Evolutionary conservation across 2,113 vertebrate species (phyloP).

Genomic region (Boulengeromyrus knoepffleri): DNA sequence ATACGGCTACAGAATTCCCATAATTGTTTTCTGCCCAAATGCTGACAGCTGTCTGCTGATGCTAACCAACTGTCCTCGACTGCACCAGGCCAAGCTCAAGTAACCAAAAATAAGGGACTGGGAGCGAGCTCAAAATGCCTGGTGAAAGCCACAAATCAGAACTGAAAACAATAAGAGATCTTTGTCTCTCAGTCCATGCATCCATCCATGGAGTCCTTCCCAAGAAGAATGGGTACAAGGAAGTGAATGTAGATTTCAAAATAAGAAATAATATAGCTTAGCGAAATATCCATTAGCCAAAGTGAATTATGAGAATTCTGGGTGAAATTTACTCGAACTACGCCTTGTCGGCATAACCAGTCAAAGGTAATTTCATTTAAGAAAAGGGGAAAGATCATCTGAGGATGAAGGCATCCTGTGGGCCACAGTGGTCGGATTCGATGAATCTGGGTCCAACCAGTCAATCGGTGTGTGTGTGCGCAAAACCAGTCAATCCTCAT

Average conservation of each 20-base stretch:
- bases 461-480: no score
- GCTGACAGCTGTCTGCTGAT: constrained; percentile 2
- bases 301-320: neutral
- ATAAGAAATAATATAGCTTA: neutral
- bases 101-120: neutral
- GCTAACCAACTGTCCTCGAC: neutral
- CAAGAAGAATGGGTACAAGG: neutral
- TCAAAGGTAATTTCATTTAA: neutral
- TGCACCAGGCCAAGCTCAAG: neutral
- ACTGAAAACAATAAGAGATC: neutral
- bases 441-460: neutral
- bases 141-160: neutral
- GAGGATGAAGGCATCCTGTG: neutral
- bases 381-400: neutral
- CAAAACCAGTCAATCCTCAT: no score
- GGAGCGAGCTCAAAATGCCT: neutral
- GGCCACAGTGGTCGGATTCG: neutral
- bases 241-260: neutral
- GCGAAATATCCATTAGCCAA: neutral
- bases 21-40: neutral
- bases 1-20: neutral
- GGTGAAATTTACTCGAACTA: neutral
- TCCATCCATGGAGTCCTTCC: neutral
- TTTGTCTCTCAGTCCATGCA: neutral
- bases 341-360: neutral